phyloP scores from a whole-genome alignment of 2,113 vertebrate genomes.

The Notothenia rossii region DNA sequence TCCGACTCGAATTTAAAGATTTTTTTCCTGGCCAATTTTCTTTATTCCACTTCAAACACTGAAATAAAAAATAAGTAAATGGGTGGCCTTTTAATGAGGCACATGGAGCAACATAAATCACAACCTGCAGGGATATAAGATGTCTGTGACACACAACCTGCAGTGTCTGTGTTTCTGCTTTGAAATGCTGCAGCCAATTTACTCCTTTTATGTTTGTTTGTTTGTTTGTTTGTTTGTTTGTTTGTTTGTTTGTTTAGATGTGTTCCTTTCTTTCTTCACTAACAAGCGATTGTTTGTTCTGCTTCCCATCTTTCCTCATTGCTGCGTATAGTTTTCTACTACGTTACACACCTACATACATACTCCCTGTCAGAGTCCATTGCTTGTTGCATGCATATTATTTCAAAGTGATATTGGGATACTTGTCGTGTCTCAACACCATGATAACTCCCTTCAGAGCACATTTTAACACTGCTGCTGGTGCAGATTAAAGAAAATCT shows the following conservation, averaged over 20 bases:
- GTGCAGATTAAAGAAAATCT: slow-evolving; percentile 45
- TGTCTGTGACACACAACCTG: slow-evolving; percentile 27
- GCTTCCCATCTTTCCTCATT: background rate
- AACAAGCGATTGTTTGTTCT: background rate
- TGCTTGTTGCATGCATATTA: slow-evolving; percentile 29
- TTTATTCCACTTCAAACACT: slow-evolving; percentile 49
- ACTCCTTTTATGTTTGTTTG: background rate
- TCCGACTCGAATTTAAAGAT: slow-evolving; percentile 31
- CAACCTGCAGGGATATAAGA: slow-evolving; percentile 7
- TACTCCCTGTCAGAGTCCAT: background rate
- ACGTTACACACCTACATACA: background rate
- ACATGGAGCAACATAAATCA: slow-evolving; percentile 25
- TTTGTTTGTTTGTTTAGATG: background rate
- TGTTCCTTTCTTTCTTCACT: background rate
- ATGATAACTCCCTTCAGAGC: slow-evolving; percentile 32
- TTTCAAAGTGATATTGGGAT: slow-evolving; percentile 33
- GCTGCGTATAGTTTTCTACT: background rate
- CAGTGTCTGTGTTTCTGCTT: slow-evolving; percentile 4
- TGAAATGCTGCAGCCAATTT: slow-evolving; percentile 11
- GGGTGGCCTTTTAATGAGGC: slow-evolving; percentile 17
- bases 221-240: background rate
- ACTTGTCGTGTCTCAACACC: slow-evolving; percentile 27
- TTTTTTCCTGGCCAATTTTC: slow-evolving; percentile 14
- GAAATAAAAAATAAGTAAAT: slow-evolving; percentile 43
- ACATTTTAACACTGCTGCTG: slow-evolving; percentile 39